phyloP scores from a whole-genome alignment of 2,888 invertebrate genomes.

The Sinotaia quadrata region DNA sequence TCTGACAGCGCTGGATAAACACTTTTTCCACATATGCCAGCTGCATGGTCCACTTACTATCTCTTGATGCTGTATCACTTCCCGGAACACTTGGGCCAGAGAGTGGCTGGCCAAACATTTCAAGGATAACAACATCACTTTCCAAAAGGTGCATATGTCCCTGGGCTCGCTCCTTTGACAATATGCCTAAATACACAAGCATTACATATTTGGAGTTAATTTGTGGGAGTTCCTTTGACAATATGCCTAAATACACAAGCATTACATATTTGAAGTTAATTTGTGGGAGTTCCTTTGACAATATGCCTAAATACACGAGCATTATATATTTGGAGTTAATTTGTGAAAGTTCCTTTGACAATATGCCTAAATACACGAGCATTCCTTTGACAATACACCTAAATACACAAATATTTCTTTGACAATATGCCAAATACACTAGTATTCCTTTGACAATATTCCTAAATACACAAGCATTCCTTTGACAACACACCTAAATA shows the following conservation, averaged over 20 bases:
- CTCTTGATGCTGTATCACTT: neutral
- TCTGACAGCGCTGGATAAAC: conserved; percentile 1
- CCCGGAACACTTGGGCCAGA: neutral
- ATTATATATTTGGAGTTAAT: no score
- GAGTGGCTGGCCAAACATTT: conserved; percentile 29
- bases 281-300: conserved; percentile 22
- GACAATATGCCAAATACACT: no score
- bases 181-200: conserved; percentile 29
- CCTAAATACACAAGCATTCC: no score
- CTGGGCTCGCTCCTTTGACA: conserved; percentile 19
- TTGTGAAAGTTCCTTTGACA: conserved; percentile 22
- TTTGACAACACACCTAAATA: no score
- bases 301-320: conserved; percentile 29
- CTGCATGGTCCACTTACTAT: neutral
- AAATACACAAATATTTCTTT: no score
- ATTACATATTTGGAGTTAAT: no score
- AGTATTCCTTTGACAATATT: no score
- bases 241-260: conserved; percentile 29
- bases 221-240: conserved; percentile 22
- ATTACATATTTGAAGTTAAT: no score
- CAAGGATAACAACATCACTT: conserved; percentile 43
- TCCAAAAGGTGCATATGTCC: conserved; percentile 32
- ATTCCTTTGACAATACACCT: no score
- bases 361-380: conserved; percentile 29
- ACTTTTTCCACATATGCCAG: conserved; percentile 29